Conservation (phyloP, 2,888 invertebrate species). For the Cheilosia vernalis region DNA sequence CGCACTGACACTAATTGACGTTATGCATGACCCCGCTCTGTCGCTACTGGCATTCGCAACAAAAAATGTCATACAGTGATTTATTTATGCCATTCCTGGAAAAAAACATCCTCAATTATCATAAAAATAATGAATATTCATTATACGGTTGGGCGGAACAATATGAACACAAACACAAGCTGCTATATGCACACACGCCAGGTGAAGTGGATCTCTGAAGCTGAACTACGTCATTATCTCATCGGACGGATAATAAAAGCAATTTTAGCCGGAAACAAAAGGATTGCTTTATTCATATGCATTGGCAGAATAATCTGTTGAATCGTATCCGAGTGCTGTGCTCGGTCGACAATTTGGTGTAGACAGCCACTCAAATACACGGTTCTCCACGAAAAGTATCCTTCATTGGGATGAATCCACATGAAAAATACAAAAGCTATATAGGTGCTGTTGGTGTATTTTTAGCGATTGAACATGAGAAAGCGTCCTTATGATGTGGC, state of each 20-base stretch:
- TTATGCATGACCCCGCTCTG: slow-evolving; percentile 30
- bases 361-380: slow-evolving; percentile 4
- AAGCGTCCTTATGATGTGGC: slow-evolving; percentile 9
- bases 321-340: neutral
- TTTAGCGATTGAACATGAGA: slow-evolving; percentile 47
- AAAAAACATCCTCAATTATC: slow-evolving; percentile 28
- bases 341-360: neutral
- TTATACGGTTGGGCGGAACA: neutral
- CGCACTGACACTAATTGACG: slow-evolving; percentile 50
- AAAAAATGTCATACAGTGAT: slow-evolving; percentile 10
- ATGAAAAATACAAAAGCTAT: slow-evolving; percentile 43
- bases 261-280: slow-evolving; percentile 11
- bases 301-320: slow-evolving; percentile 13
- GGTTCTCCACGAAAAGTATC: slow-evolving; percentile 20
- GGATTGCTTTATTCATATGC: neutral
- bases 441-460: slow-evolving; percentile 35
- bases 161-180: neutral
- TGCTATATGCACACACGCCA: neutral
- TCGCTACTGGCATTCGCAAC: neutral
- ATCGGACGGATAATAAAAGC: neutral
- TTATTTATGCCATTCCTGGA: slow-evolving; percentile 29
- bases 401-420: slow-evolving; percentile 44
- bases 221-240: slow-evolving; percentile 24
- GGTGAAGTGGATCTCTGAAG: neutral
- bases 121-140: slow-evolving; percentile 45